Evolutionary conservation across 2,113 vertebrate species (phyloP).

Genomic region (Tonatia bakeri): DNA sequence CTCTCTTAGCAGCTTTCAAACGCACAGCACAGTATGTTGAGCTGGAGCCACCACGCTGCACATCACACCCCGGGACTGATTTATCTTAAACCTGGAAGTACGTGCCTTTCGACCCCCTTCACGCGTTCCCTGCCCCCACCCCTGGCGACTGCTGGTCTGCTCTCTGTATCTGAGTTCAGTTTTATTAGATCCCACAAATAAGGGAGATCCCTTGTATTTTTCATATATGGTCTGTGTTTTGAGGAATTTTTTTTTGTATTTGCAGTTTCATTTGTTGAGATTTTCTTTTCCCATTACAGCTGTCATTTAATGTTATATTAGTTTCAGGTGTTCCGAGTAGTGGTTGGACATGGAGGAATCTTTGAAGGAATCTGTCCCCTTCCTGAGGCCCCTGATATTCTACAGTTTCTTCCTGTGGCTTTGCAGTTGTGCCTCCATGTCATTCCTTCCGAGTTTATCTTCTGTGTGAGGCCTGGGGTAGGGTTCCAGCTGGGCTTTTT

Average conservation of each 20-base stretch:
- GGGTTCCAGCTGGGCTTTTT: neutral
- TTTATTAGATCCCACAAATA: neutral
- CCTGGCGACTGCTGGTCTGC: neutral
- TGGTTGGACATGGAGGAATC: neutral
- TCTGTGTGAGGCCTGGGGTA: neutral
- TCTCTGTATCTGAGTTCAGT: neutral
- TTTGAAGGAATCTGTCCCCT: neutral
- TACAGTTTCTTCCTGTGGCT: neutral
- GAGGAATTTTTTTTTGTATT: neutral
- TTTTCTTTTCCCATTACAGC: neutral
- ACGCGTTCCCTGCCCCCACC: neutral
- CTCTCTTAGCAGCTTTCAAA: neutral
- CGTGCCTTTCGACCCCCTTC: neutral
- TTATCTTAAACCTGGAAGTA: neutral
- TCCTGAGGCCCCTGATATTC: neutral
- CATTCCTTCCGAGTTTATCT: neutral
- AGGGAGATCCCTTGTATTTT: neutral
- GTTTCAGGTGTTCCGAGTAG: neutral
- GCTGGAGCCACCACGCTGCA: neutral
- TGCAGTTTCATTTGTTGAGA: neutral
- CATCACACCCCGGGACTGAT: no score
- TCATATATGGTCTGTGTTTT: neutral
- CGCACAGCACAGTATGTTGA: neutral
- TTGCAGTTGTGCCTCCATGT: neutral
- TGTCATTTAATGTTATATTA: neutral